These are phyloP conservation scores for Poecile atricapillus DNA, from an alignment of 2,113 vertebrate genomes.

Conservation along the genomic window DNA sequence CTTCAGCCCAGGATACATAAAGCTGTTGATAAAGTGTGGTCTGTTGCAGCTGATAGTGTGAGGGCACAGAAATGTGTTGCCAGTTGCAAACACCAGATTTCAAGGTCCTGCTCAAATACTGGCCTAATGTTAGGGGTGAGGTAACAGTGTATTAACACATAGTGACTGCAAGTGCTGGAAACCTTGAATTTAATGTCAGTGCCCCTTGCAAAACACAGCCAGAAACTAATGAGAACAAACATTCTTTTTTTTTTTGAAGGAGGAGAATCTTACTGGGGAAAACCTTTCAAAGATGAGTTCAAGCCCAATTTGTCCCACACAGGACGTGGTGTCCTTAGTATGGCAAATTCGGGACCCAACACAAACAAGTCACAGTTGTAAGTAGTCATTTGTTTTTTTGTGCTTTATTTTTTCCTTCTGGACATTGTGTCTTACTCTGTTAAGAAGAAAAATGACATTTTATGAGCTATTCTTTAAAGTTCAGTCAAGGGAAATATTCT, in stretches of 20 bases:
- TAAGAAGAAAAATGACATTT: constrained; percentile 21
- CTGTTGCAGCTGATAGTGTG: neutral
- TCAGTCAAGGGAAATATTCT: neutral
- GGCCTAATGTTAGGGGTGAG: neutral
- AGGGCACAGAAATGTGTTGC: neutral
- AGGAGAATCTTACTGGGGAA: constrained; percentile 93
- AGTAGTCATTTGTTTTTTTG: constrained; percentile 64
- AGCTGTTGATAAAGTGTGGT: neutral
- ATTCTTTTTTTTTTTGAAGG: constrained; percentile 67
- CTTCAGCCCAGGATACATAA: neutral
- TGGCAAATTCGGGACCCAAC: constrained; percentile 98
- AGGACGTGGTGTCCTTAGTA: constrained; percentile 92
- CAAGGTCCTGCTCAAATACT: neutral
- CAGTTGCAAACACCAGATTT: neutral
- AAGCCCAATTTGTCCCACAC: constrained; percentile 92
- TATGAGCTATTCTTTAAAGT: neutral
- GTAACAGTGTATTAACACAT: neutral
- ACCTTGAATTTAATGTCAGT: neutral
- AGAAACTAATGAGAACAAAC: neutral
- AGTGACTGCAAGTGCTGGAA: neutral
- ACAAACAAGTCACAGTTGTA: constrained; percentile 98
- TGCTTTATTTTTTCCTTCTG: neutral
- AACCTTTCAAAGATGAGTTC: constrained; percentile 92
- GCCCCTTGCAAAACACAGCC: neutral
- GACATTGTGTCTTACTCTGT: neutral